Evolutionary conservation across 2,888 invertebrate species (phyloP), one percentile per base, ranked within the genome.

Genomic region (Tetranychus truncatus): DNA sequence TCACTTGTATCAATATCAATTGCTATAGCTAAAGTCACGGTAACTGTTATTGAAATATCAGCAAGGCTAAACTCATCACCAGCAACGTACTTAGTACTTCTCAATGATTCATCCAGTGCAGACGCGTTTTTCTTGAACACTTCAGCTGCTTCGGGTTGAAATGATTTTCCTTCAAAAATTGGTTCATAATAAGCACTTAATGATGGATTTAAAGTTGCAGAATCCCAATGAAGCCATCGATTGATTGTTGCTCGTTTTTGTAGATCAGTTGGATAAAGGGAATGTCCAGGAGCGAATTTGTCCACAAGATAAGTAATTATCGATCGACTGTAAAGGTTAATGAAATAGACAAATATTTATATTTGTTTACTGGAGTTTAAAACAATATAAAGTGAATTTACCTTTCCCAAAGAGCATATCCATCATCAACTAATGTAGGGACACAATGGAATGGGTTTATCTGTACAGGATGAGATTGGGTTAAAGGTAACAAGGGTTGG

Each of bases 221-320:
- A 9, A 15, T 55, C 55, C 55, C 55, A 73, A 34, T 65, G 18
- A 2, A 73, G 55, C 9, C n/a, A 46, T n/a, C 20, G 55, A 24
- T 73, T 45, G 24, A 73, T 44, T 7, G 34, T 18, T 46, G 73
- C 55, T 24, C 73, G n/a, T 1, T 20, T 21, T 11, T 21, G 21
- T n/a, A 66, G 1, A 66, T 73, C 65, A 73, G 20, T 34, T 20
- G 73, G 73, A 66, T 73, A 73, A 9, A 73, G 34, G 6, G 20
- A 55, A 55, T 44, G 11, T 21, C 24, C 66, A 6, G 1, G 5
- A 15, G 46, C 15, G 65, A 8, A 55, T 66, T 73, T 73, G n/a
- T 65, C 44, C 8, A 66, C 73, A 20, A 73, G 65, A n/a, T 73
- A 73, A 20, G 73, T 65, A 9, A 55, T 11, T 21, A 73, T 73